These are phyloP conservation scores for Gymnothorax javanicus DNA, from an alignment of 2,797 vertebrate species.

Conservation along the genomic window DNA sequence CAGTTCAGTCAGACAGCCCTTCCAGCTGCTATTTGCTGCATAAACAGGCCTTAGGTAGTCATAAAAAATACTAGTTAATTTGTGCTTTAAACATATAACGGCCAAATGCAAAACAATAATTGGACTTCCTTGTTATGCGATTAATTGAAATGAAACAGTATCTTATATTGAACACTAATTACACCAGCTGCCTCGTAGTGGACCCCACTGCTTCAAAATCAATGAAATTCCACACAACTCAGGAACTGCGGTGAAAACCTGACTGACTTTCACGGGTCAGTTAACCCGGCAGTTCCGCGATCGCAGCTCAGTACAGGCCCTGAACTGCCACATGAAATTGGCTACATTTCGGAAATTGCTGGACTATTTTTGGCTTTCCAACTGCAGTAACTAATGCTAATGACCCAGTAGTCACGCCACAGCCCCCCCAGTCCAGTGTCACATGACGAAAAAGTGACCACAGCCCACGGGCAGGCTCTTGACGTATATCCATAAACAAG, in stretches of 20 bases:
- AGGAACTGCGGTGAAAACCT: neutral
- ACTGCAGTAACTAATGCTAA: neutral
- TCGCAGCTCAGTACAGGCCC: neutral
- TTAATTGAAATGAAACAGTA: neutral
- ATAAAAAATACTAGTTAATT: too few relatives aligned
- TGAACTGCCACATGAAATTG: neutral
- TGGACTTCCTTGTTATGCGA: too few relatives aligned
- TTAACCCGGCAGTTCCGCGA: neutral
- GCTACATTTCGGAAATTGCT: too few relatives aligned
- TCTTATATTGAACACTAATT: neutral
- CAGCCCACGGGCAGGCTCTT: neutral
- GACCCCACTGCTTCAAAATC: neutral
- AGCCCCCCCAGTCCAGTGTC: neutral
- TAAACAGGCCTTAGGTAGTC: too few relatives aligned
- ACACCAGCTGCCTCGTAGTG: neutral
- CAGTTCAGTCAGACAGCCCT: neutral
- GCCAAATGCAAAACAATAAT: too few relatives aligned
- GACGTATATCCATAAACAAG: neutral
- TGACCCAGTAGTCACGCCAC: neutral
- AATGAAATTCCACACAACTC: neutral
- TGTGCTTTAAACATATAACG: too few relatives aligned
- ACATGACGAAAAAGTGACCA: neutral
- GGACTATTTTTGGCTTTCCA: neutral
- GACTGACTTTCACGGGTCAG: neutral
- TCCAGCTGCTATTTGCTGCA: neutral